These are phyloP conservation scores for Malurus alboscapulatus DNA, from an alignment of 2,113 vertebrate species.

Conservation along the genomic window DNA sequence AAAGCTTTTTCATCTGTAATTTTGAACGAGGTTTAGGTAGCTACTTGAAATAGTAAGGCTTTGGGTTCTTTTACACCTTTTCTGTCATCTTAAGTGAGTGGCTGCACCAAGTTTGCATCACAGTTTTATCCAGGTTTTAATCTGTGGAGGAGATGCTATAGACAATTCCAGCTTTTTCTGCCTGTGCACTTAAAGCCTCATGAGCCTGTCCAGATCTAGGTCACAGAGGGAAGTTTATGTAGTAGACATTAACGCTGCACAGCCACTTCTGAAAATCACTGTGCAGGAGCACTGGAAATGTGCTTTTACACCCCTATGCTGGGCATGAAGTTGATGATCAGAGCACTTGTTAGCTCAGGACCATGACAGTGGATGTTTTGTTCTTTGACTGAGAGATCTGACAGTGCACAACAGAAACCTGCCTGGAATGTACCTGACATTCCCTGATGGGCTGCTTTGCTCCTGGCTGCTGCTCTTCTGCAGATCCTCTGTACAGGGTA, in stretches of 20 bases:
- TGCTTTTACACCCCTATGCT: not conserved
- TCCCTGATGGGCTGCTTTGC: not conserved
- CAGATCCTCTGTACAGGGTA: not conserved
- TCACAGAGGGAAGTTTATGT: not conserved
- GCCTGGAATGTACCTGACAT: not conserved
- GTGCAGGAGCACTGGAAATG: not conserved
- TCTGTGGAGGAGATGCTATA: not conserved
- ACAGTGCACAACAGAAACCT: not conserved
- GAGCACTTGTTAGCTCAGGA: not conserved
- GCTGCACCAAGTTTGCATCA: not conserved
- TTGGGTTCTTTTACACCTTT: not conserved
- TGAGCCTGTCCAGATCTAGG: not conserved
- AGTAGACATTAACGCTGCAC: not conserved
- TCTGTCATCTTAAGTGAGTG: not conserved
- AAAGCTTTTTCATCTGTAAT: not conserved
- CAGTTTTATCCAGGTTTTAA: not conserved
- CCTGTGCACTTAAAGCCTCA: not conserved
- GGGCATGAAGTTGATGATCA: not conserved
- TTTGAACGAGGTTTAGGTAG: not conserved
- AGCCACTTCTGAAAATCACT: not conserved
- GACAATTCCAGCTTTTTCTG: not conserved
- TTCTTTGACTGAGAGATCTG: not conserved
- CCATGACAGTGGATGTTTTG: accelerated
- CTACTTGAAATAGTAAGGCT: not conserved
- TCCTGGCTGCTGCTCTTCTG: not conserved